A percentile compares a stretch with the other conserved stretches of the same genome.
Evolutionary conservation across 2,113 vertebrate genomes (phyloP).

Genomic region (Plotosus lineatus): DNA sequence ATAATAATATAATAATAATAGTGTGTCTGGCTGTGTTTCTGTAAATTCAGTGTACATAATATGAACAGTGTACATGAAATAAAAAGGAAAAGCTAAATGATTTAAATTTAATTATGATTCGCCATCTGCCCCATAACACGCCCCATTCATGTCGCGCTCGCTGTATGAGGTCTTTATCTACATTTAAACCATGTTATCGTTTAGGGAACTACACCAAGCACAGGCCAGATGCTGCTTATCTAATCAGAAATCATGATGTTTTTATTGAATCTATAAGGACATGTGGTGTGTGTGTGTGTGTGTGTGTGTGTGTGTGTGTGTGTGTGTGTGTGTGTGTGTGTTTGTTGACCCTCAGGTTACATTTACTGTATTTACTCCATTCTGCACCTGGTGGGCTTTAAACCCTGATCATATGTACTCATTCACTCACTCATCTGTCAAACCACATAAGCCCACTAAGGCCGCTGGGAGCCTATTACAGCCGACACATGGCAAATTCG

Average conservation of each 20-base stretch:
- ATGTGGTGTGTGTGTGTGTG: not conserved
- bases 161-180: not conserved
- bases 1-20: no score
- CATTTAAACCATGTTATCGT: conserved; percentile 24
- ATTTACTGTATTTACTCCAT: not conserved
- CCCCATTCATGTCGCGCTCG: not conserved
- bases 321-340: conserved; percentile 7
- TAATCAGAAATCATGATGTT: conserved; percentile 34
- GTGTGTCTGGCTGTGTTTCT: not conserved
- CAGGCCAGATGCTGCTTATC: conserved; percentile 9
- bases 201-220: conserved; percentile 14
- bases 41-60: not conserved
- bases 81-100: not conserved
- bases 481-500: no score
- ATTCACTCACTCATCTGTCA: no score
- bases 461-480: no score
- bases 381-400: not conserved
- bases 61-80: not conserved
- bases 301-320: conserved; percentile 13
- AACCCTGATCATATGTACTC: no score
- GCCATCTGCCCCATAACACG: not conserved
- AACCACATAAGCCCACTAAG: not conserved
- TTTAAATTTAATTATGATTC: not conserved
- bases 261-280: conserved; percentile 12
- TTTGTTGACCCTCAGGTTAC: not conserved